phyloP scores from a whole-genome alignment of 2,888 invertebrate species.

The Priocnemis perturbator region DNA sequence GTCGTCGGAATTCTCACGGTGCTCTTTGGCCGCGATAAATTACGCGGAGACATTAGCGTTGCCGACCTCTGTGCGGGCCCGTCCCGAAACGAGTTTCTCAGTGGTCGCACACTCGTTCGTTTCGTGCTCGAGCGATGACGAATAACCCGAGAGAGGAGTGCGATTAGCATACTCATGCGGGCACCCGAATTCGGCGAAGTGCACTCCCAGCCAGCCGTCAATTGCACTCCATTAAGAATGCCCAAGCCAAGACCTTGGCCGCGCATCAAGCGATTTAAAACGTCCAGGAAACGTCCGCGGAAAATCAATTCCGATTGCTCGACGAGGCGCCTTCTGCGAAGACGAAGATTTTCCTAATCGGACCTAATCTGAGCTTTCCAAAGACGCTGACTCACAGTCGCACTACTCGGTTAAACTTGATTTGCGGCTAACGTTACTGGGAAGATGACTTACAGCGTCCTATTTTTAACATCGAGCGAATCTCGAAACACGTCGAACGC shows the following conservation, averaged over 20 bases:
- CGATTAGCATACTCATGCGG: slow-evolving; percentile 58
- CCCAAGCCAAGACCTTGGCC: slow-evolving; percentile 40
- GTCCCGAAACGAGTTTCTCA: slow-evolving; percentile 48
- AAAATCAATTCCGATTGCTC: too few species aligned
- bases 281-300: too few species aligned
- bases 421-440: too few species aligned
- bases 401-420: too few species aligned
- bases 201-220: slow-evolving; percentile 73
- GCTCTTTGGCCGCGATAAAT: slow-evolving; percentile 29
- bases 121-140: slow-evolving; percentile 41
- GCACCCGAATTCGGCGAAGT: slow-evolving; percentile 50
- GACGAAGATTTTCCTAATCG: background rate
- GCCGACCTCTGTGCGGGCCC: slow-evolving; percentile 25
- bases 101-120: slow-evolving; percentile 22
- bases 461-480: too few species aligned
- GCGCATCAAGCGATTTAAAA: slow-evolving; percentile 29
- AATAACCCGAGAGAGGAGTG: slow-evolving; percentile 38
- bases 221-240: slow-evolving; percentile 51
- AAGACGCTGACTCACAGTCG: background rate
- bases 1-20: slow-evolving; percentile 37
- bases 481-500: too few species aligned
- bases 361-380: background rate
- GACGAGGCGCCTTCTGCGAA: background rate
- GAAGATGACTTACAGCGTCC: too few species aligned
- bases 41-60: slow-evolving; percentile 29